Conservation (phyloP, 2,797 vertebrate genomes). For the Sebastes nivosus region DNA sequence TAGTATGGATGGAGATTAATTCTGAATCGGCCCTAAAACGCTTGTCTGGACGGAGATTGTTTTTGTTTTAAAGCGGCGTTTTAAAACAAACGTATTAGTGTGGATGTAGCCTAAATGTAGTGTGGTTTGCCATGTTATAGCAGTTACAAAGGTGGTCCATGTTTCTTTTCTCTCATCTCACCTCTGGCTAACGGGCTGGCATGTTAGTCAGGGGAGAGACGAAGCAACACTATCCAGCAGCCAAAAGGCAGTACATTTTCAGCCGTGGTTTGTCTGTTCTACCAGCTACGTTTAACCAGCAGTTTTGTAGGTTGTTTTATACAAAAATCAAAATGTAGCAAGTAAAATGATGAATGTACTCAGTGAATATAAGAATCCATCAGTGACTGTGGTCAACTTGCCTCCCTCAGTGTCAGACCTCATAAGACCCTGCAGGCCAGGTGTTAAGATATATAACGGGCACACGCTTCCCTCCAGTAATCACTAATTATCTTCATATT, state of each 20-base stretch:
- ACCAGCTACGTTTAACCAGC: slow-evolving; percentile 47
- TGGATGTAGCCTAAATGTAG: background rate
- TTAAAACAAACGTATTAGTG: too few relatives aligned
- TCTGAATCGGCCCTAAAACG: too few relatives aligned
- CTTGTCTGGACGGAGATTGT: too few relatives aligned
- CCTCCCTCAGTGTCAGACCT: slow-evolving; percentile 31
- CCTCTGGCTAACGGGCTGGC: slow-evolving; percentile 21
- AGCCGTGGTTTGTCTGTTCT: slow-evolving; percentile 15
- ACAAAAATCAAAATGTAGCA: slow-evolving; percentile 35
- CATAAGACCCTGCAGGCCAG: slow-evolving; percentile 73
- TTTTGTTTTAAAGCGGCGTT: too few relatives aligned
- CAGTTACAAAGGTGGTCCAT: slow-evolving; percentile 11
- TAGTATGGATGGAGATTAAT: too few relatives aligned
- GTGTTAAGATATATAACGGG: slow-evolving; percentile 22
- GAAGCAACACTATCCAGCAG: slow-evolving; percentile 31
- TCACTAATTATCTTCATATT: slow-evolving; percentile 15
- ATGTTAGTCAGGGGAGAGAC: slow-evolving; percentile 26
- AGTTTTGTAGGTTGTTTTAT: slow-evolving; percentile 26
- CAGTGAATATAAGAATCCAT: slow-evolving; percentile 21
- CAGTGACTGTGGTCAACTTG: slow-evolving; percentile 11
- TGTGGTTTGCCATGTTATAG: background rate
- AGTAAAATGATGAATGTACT: slow-evolving; percentile 49
- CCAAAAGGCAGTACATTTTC: background rate
- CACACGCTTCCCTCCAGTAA: slow-evolving; percentile 35
- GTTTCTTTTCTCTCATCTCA: background rate